A percentile compares a stretch with the other conserved stretches of the same genome.
These are phyloP conservation scores for Rhea pennata DNA, from an alignment of 2,113 vertebrate genomes.

Conservation along the genomic window DNA sequence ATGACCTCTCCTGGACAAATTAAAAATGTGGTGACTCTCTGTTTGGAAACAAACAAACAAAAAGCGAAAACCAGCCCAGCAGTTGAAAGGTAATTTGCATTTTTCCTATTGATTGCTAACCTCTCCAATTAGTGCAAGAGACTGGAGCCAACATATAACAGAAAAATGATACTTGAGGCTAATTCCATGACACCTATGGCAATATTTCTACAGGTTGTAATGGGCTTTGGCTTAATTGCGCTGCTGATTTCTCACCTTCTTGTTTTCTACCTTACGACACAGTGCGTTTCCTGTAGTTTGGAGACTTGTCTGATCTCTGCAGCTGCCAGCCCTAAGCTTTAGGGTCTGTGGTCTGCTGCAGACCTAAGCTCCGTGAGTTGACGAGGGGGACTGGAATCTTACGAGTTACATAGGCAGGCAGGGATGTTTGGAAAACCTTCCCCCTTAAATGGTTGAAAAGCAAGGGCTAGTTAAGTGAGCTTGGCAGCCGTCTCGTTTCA, in stretches of 20 bases:
- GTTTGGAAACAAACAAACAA: background rate
- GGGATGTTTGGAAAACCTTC: background rate
- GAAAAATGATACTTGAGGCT: background rate
- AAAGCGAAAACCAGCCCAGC: no score
- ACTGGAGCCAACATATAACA: background rate
- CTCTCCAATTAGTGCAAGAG: background rate
- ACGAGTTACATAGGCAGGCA: background rate
- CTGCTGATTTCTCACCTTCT: background rate
- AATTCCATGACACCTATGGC: background rate
- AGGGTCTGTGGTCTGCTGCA: background rate
- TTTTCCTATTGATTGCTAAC: background rate
- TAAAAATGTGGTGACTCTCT: background rate
- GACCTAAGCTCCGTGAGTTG: background rate
- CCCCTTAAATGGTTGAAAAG: background rate
- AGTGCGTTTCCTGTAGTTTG: background rate
- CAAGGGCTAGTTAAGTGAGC: background rate
- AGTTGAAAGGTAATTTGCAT: background rate
- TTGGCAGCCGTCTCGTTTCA: background rate
- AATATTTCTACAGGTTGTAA: background rate
- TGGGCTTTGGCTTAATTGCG: background rate
- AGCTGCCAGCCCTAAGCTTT: background rate
- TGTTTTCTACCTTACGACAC: background rate
- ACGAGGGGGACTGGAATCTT: background rate
- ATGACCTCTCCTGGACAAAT: background rate
- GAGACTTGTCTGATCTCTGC: background rate